phyloP scores from a whole-genome alignment of 2,113 vertebrate species.

The Rhea pennata region DNA sequence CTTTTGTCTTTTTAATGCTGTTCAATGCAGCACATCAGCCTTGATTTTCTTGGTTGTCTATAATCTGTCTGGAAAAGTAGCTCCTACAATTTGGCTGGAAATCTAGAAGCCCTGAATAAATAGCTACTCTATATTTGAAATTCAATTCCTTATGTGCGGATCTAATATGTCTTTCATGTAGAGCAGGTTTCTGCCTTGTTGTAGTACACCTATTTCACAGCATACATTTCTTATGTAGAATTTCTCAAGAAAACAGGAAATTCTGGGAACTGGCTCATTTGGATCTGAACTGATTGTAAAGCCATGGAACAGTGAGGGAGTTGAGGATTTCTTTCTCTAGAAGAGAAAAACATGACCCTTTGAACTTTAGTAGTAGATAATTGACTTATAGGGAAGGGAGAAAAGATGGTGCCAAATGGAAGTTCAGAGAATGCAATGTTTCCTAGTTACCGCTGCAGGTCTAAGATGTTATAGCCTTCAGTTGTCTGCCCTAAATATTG shows the following conservation, averaged over 20 bases:
- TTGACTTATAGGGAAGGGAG: not conserved
- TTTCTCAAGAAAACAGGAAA: not conserved
- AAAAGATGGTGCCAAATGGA: not conserved
- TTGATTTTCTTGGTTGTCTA: not conserved
- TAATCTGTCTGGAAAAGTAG: not conserved
- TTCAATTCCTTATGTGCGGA: not conserved
- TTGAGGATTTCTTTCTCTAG: no score
- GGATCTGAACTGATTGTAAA: no score
- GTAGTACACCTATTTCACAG: no score
- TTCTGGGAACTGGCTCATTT: not conserved
- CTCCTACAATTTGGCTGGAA: not conserved
- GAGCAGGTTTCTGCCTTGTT: not conserved
- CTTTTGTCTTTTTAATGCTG: not conserved
- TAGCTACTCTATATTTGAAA: not conserved
- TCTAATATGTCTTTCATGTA: fast-evolving
- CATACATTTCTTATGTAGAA: not conserved
- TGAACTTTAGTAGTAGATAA: not conserved
- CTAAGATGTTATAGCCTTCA: not conserved
- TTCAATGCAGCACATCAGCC: not conserved
- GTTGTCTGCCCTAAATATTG: not conserved
- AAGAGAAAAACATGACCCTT: not conserved
- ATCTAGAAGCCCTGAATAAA: not conserved
- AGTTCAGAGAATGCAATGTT: not conserved
- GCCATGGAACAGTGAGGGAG: no score
- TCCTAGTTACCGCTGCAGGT: not conserved